Evolutionary conservation across 2,797 vertebrate species (phyloP).

Genomic region (Acipenser oxyrinchus): DNA sequence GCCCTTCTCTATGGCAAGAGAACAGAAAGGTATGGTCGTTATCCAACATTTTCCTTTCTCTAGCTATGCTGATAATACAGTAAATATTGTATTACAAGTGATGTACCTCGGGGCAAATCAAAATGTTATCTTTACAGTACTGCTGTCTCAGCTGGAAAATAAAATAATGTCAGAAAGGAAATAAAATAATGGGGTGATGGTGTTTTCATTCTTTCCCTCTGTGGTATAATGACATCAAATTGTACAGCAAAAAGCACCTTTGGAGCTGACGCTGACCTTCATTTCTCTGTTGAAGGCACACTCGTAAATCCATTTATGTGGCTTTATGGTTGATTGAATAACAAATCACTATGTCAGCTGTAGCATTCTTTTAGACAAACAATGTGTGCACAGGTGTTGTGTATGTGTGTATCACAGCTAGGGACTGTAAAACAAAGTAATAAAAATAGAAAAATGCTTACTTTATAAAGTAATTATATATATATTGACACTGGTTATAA

Average conservation of each 20-base stretch:
- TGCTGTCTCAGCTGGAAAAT: neutral
- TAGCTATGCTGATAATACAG: neutral
- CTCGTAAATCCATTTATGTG: conserved; percentile 11
- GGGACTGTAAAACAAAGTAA: neutral
- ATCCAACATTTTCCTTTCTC: neutral
- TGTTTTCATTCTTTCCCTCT: conserved; percentile 6
- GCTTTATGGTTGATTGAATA: conserved; percentile 7
- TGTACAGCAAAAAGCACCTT: too few relatives aligned
- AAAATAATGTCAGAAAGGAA: neutral
- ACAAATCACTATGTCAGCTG: conserved; percentile 7
- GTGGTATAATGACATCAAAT: conserved; percentile 3
- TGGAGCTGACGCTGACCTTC: conserved; percentile 6
- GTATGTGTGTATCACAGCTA: neutral
- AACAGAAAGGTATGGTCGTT: too few relatives aligned
- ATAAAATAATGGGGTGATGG: neutral
- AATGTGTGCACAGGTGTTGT: conserved; percentile 6
- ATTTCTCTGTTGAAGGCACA: neutral
- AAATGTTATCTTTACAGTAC: neutral
- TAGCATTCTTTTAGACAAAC: neutral
- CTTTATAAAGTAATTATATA: too few relatives aligned
- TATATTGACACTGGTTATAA: too few relatives aligned
- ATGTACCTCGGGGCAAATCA: neutral
- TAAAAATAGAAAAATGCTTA: too few relatives aligned
- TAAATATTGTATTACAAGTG: neutral
- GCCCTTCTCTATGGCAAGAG: too few relatives aligned